A percentile compares a stretch with the other conserved stretches of the same genome.
phyloP scores from a whole-genome alignment of 2,113 vertebrate genomes.

The Balaeniceps rex region DNA sequence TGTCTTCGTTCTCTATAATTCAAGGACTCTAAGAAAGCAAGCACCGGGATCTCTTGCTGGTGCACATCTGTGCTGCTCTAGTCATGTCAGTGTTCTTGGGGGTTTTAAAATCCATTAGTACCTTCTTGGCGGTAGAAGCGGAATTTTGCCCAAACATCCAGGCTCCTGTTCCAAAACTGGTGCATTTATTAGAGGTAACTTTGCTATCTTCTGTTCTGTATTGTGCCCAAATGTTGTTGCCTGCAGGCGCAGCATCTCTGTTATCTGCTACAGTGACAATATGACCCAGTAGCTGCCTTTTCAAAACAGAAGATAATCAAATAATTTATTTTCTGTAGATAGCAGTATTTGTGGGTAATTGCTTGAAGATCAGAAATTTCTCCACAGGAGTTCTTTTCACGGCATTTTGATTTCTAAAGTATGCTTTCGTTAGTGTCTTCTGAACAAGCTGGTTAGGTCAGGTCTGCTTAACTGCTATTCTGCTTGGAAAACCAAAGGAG shows the following conservation, averaged over 20 bases:
- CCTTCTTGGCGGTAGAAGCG: neutral
- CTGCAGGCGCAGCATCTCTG: neutral
- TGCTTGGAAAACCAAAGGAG: neutral
- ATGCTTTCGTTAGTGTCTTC: neutral
- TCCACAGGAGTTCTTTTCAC: neutral
- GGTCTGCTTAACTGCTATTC: neutral
- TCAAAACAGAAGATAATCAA: neutral
- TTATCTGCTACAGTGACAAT: neutral
- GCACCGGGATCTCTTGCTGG: neutral
- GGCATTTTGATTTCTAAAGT: neutral
- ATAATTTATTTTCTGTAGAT: neutral
- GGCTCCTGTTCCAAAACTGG: neutral
- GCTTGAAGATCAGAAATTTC: neutral
- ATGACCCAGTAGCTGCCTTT: neutral
- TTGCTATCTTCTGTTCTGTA: neutral
- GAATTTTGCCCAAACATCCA: neutral
- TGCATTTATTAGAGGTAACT: neutral
- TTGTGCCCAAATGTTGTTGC: neutral
- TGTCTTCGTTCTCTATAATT: neutral
- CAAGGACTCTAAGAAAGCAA: neutral
- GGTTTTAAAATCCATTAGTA: neutral
- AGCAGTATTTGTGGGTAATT: neutral
- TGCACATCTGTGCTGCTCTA: neutral
- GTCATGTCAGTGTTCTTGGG: fast-evolving
- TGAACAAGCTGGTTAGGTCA: neutral